Conservation (phyloP, 2,797 vertebrate species). For the Lagocephalus sceleratus region DNA sequence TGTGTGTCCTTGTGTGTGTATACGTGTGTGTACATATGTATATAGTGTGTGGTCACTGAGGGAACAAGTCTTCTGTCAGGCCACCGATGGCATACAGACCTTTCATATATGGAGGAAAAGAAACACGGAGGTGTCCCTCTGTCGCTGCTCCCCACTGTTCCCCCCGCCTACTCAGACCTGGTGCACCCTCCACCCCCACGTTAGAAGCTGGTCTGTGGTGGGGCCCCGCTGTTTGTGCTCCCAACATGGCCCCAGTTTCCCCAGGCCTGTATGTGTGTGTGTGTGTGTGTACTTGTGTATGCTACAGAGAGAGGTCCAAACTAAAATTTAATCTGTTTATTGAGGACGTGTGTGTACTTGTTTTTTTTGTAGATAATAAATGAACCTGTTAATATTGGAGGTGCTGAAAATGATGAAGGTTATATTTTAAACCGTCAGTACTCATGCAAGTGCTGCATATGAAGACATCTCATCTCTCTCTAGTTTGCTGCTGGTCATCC, state of each 20-base stretch:
- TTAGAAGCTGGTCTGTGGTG: conserved; percentile 70
- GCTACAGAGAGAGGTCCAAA: too few species aligned
- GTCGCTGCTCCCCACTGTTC: conserved; percentile 66
- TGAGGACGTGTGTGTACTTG: too few species aligned
- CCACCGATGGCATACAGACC: conserved; percentile 47
- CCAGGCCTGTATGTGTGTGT: conserved; percentile 56
- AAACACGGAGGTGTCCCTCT: conserved; percentile 21
- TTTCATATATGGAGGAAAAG: conserved; percentile 26
- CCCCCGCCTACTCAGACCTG: conserved; percentile 75
- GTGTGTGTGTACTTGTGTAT: not conserved
- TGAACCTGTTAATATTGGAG: too few species aligned
- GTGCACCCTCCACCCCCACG: conserved; percentile 53
- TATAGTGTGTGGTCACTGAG: conserved; percentile 7
- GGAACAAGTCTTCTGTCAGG: conserved; percentile 35
- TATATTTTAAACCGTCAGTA: too few species aligned
- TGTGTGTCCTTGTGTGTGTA: not conserved
- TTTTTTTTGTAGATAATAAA: too few species aligned
- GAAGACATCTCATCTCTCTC: not conserved
- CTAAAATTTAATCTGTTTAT: too few species aligned
- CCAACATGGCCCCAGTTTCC: conserved; percentile 62
- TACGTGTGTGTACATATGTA: too few species aligned
- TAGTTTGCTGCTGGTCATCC: not conserved
- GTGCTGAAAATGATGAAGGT: too few species aligned
- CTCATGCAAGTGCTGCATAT: not conserved
- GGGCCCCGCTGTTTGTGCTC: conserved; percentile 70